phyloP scores from a whole-genome alignment of 2,888 invertebrate genomes.

The Silvanus unidentatus region DNA sequence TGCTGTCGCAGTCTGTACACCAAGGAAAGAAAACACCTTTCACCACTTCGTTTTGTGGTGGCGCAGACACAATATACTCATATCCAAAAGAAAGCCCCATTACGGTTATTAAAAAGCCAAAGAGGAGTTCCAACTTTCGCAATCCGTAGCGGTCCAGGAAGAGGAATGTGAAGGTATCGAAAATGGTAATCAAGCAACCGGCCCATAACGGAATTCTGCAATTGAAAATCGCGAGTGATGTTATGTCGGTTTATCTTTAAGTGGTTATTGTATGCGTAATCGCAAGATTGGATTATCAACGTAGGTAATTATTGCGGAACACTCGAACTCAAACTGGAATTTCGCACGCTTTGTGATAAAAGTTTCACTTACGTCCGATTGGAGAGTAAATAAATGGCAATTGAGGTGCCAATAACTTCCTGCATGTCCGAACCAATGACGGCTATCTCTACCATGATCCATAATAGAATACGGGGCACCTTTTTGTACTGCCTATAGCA shows the following conservation, averaged over 20 bases:
- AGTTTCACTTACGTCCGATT: constrained; percentile 61
- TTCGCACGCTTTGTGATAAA: too few species aligned
- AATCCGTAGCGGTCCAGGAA: constrained; percentile 78
- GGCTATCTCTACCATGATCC: constrained; percentile 88
- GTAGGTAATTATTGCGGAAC: not conserved
- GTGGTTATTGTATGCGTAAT: too few species aligned
- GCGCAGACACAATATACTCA: constrained; percentile 68
- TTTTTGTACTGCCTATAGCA: constrained; percentile 70
- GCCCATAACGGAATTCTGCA: constrained; percentile 66
- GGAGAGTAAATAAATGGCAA: constrained; percentile 75
- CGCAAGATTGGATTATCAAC: too few species aligned
- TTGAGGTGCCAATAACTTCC: constrained; percentile 86
- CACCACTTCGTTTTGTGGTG: constrained; percentile 62
- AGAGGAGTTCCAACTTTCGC: constrained; percentile 75
- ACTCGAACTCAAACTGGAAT: too few species aligned
- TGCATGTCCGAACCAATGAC: constrained; percentile 90
- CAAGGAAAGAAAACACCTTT: constrained; percentile 74
- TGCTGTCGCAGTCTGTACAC: constrained; percentile 62
- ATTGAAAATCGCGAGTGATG: constrained; percentile 1
- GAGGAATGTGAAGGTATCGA: constrained; percentile 82
- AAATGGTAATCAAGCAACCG: constrained; percentile 76
- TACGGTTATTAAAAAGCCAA: constrained; percentile 70
- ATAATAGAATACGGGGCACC: constrained; percentile 67
- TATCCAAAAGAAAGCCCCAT: constrained; percentile 88
- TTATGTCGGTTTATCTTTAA: too few species aligned